Base-by-base conservation (phyloP, 1,140 invertebrate species). In the Colletes latitarsis region DNA sequence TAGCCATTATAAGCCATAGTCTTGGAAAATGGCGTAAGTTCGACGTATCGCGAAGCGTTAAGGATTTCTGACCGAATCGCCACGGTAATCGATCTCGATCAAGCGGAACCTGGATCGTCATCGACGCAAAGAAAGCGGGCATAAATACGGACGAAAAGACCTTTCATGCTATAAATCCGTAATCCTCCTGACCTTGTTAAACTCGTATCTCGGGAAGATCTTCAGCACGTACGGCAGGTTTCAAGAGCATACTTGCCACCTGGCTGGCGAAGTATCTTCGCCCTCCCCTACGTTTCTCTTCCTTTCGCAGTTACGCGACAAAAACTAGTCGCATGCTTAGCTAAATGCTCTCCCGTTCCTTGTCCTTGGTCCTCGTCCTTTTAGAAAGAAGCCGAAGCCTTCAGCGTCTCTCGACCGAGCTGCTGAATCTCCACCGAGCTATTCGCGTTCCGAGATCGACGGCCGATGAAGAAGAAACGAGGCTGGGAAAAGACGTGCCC, bases 271-370 rank as follows among this genome's bases (percentile, higher is more conserved):
- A 77, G 30, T 68, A 49, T 79, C 75, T 77, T 81, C 83, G 73
- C 85, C 80, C 82, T 82, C 67, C 6, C 46, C 49, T 46, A 55
- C 81, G 84, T 89, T 46, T 21, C 64, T 80, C 83, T 85, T 77
- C 88, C 88, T 89, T 90, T 90, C 88, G 88, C 88, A 89, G 71
- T 71, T 77, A 82, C 82, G 85, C 87, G 88, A 90, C 91, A 92
- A 92, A 92, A 92, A 92, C 92, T 91, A 91, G 91, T 92, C 91
- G 91, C 91, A 90, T 91, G 91, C 90, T 92, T 92, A 91, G 90
- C 90, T 92, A 91, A 92, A 92, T 89, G 90, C 88, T 84, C 88
- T 85, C 76, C 82, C 85, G 83, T 88, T 91, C 78, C 81, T 88
- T 77, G 87, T 83, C 84, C 87, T 89, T 89, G 88, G 85, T 76